A percentile compares a stretch with the other conserved stretches of the same genome.
Conservation (phyloP, 2,113 vertebrate species). For the Petroica traversi region DNA sequence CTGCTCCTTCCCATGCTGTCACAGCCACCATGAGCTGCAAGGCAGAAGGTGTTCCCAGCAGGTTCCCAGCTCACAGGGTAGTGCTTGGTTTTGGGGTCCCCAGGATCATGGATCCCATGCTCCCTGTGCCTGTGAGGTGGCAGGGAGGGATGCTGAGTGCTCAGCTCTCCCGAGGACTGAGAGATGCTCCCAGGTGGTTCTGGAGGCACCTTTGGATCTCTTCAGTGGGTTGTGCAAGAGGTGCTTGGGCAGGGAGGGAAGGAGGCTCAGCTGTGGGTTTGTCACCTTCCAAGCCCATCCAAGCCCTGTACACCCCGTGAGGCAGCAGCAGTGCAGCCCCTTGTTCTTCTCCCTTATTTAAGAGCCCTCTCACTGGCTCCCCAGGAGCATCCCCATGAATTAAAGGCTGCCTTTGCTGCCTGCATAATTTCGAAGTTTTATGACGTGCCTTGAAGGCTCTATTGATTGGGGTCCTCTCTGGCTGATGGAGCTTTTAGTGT, state of each 20-base stretch:
- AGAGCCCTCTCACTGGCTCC: background rate
- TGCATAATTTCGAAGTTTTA: conserved; percentile 36
- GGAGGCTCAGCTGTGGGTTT: background rate
- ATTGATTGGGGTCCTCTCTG: conserved; percentile 8
- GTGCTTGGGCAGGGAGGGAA: background rate
- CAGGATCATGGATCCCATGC: fast-evolving
- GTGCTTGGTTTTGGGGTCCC: background rate
- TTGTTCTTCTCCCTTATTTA: background rate
- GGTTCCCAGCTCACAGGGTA: background rate
- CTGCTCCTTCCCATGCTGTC: fast-evolving
- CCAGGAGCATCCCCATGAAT: background rate
- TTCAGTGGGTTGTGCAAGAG: background rate
- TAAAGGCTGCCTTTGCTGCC: background rate
- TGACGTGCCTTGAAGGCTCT: conserved; percentile 32
- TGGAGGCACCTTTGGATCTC: background rate
- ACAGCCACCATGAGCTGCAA: fast-evolving
- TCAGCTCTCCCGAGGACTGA: background rate
- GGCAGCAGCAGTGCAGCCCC: background rate
- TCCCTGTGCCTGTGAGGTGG: background rate
- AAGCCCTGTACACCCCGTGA: fast-evolving
- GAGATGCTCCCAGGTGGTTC: background rate
- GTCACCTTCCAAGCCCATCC: background rate
- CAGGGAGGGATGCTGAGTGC: fast-evolving
- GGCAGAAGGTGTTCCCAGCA: background rate
- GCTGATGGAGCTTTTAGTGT: background rate